These are phyloP conservation scores for Pristiophorus japonicus DNA, from an alignment of 2,113 vertebrate species.

Conservation along the genomic window DNA sequence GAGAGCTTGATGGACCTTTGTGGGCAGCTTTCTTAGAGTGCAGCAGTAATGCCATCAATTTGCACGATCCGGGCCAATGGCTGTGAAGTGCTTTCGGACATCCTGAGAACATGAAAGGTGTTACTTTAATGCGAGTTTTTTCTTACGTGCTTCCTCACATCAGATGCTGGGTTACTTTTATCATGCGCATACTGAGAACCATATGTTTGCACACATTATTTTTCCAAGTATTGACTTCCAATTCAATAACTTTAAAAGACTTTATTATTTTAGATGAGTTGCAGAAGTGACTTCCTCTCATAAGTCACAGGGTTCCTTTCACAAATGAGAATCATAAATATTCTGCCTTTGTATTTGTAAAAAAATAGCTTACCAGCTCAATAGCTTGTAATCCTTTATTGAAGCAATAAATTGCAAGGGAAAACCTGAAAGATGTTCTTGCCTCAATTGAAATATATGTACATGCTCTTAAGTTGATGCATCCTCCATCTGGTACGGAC, in stretches of 20 bases:
- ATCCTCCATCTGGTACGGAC: not conserved
- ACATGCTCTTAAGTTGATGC: not conserved
- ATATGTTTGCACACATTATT: not conserved
- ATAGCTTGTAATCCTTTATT: not conserved
- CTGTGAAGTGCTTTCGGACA: not conserved
- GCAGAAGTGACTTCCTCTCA: not conserved
- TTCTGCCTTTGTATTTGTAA: not conserved
- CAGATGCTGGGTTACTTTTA: not conserved
- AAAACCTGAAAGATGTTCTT: not conserved
- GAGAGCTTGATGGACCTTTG: no score
- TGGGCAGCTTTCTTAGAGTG: no score
- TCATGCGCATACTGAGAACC: not conserved
- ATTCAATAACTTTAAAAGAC: not conserved
- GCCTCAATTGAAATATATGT: not conserved
- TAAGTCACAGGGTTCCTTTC: not conserved
- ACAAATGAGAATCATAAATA: conserved; percentile 22
- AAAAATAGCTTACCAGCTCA: not conserved
- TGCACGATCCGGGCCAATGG: no score
- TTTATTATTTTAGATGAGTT: not conserved
- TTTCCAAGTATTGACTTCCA: not conserved
- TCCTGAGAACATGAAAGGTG: not conserved
- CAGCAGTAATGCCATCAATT: no score
- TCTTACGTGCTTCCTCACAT: not conserved
- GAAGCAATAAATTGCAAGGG: not conserved
- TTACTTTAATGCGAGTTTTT: not conserved